phyloP scores from a whole-genome alignment of 1,140 invertebrate genomes.

The Megalonaias nervosa region DNA sequence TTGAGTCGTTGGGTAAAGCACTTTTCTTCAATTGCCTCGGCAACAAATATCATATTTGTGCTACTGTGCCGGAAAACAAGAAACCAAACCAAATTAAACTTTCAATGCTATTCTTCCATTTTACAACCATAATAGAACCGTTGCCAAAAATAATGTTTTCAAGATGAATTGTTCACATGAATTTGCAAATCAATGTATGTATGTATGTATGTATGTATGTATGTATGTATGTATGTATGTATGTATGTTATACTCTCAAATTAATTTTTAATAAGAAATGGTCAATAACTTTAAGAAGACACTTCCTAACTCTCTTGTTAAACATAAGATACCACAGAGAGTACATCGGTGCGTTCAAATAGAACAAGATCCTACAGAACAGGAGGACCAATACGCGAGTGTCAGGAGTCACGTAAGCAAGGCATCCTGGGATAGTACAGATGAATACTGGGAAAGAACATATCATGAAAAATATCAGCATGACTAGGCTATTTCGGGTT shows the following conservation, averaged over 20 bases:
- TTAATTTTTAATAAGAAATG: slow-evolving; percentile 28
- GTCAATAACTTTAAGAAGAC: slow-evolving; percentile 47
- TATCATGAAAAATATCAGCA: slow-evolving; percentile 48
- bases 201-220: too few relatives aligned
- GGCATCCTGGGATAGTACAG: slow-evolving; percentile 42
- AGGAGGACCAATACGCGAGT: slow-evolving; percentile 38
- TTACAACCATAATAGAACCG: too few relatives aligned
- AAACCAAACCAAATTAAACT: too few relatives aligned
- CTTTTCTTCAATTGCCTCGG: too few relatives aligned
- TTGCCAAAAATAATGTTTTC: too few relatives aligned
- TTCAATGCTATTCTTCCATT: too few relatives aligned
- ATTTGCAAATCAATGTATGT: too few relatives aligned
- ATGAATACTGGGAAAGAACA: slow-evolving; percentile 54
- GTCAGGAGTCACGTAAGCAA: slow-evolving; percentile 13
- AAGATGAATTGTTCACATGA: too few relatives aligned
- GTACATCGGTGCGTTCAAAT: slow-evolving; percentile 51
- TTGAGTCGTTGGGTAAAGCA: too few relatives aligned
- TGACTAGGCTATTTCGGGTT: slow-evolving; percentile 53
- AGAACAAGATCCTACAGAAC: slow-evolving; percentile 49
- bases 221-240: neutral
- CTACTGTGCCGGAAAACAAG: too few relatives aligned
- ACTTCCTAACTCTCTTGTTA: slow-evolving; percentile 54
- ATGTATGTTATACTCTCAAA: slow-evolving; percentile 18
- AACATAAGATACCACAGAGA: slow-evolving; percentile 59
- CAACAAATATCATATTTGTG: too few relatives aligned